Evolutionary conservation across 2,113 vertebrate genomes (phyloP).

Genomic region (Solenodon paradoxus): DNA sequence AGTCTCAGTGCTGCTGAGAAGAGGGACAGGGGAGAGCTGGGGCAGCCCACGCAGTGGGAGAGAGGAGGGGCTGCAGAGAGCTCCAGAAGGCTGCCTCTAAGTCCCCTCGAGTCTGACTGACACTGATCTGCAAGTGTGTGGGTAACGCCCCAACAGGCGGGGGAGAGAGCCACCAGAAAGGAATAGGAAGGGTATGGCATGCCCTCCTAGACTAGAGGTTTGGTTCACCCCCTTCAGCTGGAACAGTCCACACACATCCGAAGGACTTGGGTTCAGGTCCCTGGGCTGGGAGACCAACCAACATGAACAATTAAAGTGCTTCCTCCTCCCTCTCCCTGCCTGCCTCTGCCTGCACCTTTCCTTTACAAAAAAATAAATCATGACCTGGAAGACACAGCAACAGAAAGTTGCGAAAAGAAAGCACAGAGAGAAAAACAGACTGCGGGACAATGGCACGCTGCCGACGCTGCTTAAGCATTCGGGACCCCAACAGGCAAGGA

Average conservation of each 20-base stretch:
- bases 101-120: neutral
- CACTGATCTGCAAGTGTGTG: neutral
- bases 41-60: neutral
- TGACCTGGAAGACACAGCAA: neutral
- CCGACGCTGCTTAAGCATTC: no score
- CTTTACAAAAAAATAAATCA: no score
- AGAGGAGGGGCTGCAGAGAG: no score
- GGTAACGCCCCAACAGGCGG: neutral
- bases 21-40: neutral
- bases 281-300: no score
- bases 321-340: no score
- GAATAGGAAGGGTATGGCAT: neutral
- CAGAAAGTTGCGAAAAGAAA: neutral
- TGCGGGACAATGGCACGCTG: neutral
- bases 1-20: neutral
- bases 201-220: no score
- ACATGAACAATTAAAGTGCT: no score
- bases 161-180: neutral
- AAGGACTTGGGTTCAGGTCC: no score
- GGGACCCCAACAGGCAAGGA: neutral
- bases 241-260: no score
- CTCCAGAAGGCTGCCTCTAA: rapidly evolving
- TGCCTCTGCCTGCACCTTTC: no score
- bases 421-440: neutral
- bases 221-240: no score